These are phyloP conservation scores for Choloepus didactylus DNA, from an alignment of 2,797 vertebrate species.

Conservation along the genomic window DNA sequence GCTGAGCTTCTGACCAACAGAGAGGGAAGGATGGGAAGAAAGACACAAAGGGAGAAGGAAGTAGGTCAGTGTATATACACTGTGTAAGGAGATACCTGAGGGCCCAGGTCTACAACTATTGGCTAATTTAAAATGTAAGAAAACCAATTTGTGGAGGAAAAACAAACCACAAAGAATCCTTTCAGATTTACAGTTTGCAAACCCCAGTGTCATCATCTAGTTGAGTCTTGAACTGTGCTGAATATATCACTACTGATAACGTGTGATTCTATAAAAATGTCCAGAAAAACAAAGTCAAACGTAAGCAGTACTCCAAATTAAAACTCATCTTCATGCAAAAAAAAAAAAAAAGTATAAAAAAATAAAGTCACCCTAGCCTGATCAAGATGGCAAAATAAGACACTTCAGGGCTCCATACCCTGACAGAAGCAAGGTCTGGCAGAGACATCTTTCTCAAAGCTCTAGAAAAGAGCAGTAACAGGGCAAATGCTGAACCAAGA, in stretches of 20 bases:
- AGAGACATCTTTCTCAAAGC: too few species aligned
- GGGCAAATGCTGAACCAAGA: too few species aligned
- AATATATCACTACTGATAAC: background rate
- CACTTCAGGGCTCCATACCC: too few species aligned
- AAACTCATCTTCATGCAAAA: slow-evolving; percentile 34
- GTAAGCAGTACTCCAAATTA: background rate
- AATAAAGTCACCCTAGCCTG: background rate
- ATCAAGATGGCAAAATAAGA: too few species aligned
- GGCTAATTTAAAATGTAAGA: background rate
- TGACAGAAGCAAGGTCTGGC: too few species aligned
- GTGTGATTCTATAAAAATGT: background rate
- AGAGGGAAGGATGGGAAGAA: background rate
- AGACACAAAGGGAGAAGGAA: background rate
- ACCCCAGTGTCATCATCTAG: background rate
- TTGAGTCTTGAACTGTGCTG: background rate
- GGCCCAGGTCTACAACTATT: background rate
- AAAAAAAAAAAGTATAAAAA: slow-evolving; percentile 21
- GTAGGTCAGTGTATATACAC: background rate
- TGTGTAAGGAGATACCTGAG: background rate
- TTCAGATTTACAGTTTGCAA: background rate
- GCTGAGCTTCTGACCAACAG: background rate
- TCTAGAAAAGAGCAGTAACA: too few species aligned
- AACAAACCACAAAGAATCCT: background rate
- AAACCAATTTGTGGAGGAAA: background rate
- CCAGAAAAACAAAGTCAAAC: slow-evolving; percentile 1